phyloP scores from a whole-genome alignment of 2,888 invertebrate genomes.

The Endomychus coccineus region DNA sequence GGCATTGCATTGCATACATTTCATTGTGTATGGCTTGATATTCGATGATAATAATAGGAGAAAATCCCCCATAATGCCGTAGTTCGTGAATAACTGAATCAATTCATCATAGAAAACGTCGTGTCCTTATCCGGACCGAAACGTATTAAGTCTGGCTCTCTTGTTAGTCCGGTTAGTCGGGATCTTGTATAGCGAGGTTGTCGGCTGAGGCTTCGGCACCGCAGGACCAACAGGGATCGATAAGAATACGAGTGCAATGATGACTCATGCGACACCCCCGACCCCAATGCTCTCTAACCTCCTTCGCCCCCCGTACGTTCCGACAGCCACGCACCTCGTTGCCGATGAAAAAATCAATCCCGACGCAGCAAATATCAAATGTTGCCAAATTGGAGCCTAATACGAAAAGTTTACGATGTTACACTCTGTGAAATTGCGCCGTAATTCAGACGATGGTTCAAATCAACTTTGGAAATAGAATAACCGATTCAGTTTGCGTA shows the following conservation, averaged over 20 bases:
- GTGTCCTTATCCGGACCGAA: constrained; percentile 13
- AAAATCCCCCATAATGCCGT: no score
- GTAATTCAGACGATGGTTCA: no score
- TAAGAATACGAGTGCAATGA: constrained; percentile 45
- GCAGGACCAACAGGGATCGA: constrained; percentile 33
- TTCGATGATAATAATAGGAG: no score
- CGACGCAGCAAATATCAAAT: constrained; percentile 40
- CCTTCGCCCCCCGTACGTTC: constrained; percentile 22
- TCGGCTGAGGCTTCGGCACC: constrained; percentile 16
- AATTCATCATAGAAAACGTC: no score
- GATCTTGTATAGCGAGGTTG: constrained; percentile 12
- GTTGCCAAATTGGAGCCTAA: constrained; percentile 39
- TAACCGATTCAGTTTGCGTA: no score
- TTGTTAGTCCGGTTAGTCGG: constrained; percentile 10
- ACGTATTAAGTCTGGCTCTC: constrained; percentile 11
- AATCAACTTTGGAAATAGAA: no score
- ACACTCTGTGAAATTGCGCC: not conserved
- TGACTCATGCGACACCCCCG: constrained; percentile 41
- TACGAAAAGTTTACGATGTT: not conserved
- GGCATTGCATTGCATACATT: no score
- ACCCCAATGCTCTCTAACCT: constrained; percentile 16
- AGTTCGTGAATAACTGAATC: no score
- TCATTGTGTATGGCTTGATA: no score
- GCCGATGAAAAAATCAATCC: constrained; percentile 42
- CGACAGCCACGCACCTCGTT: constrained; percentile 23